phyloP scores from a whole-genome alignment of 2,888 invertebrate genomes.

The Digitonthophagus gazella region DNA sequence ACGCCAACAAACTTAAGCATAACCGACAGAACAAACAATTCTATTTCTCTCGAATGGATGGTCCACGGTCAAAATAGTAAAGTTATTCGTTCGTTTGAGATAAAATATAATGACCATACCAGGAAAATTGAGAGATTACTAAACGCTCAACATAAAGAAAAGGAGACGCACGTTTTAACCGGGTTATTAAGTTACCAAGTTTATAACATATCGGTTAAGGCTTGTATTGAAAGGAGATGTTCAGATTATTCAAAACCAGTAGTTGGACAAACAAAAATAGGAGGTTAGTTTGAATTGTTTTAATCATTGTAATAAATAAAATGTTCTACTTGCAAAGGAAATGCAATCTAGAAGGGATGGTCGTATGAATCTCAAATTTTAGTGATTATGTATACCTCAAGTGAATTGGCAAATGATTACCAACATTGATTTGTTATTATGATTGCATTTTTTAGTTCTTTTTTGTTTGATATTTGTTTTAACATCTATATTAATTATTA shows the following conservation, averaged over 20 bases:
- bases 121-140: not conserved
- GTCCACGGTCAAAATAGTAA: slow-evolving; percentile 74
- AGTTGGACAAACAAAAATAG: slow-evolving; percentile 47
- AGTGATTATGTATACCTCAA: too few relatives aligned
- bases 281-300: slow-evolving; percentile 44
- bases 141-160: not conserved
- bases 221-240: slow-evolving; percentile 67
- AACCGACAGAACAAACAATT: slow-evolving; percentile 60
- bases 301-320: too few relatives aligned
- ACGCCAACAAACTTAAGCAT: slow-evolving; percentile 62
- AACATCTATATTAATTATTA: too few relatives aligned
- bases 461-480: too few relatives aligned
- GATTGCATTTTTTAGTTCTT: too few relatives aligned
- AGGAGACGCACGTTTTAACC: slow-evolving; percentile 30
- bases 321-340: too few relatives aligned
- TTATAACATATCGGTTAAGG: slow-evolving; percentile 69
- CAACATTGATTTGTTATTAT: too few relatives aligned
- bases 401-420: too few relatives aligned
- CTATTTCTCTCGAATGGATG: slow-evolving; percentile 66
- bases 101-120: slow-evolving; percentile 19
- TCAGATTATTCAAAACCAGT: slow-evolving; percentile 53
- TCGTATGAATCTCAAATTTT: too few relatives aligned
- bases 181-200: slow-evolving; percentile 61
- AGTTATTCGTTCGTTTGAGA: slow-evolving; percentile 63
- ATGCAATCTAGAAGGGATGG: too few relatives aligned